These are phyloP conservation scores for Syngnathus scovelli DNA, from an alignment of 2,113 vertebrate genomes.

Conservation along the genomic window DNA sequence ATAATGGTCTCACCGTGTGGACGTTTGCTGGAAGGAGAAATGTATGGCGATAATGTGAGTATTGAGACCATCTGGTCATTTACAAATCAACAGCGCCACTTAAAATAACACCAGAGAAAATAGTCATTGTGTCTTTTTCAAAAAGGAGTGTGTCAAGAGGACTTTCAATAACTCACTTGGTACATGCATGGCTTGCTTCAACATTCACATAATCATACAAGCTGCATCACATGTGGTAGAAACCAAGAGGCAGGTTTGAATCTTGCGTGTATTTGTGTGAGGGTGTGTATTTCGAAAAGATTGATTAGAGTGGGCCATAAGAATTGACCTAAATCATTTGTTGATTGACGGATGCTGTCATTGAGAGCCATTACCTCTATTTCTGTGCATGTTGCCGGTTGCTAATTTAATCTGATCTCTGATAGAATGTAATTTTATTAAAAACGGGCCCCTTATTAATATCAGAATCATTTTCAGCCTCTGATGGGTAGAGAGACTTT, in stretches of 20 bases:
- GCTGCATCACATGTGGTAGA: background rate
- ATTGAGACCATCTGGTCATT: constrained; percentile 26
- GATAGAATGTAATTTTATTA: constrained; percentile 70
- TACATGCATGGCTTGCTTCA: background rate
- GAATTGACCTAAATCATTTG: constrained; percentile 41
- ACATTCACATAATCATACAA: background rate
- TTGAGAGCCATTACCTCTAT: constrained; percentile 63
- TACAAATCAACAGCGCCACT: constrained; percentile 20
- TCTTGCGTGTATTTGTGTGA: background rate
- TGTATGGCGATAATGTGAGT: constrained; percentile 31
- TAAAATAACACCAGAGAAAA: constrained; percentile 13
- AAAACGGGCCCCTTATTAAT: constrained; percentile 69
- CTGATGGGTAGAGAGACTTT: constrained; percentile 63
- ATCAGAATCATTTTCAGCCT: constrained; percentile 66
- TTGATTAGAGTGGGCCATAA: constrained; percentile 5
- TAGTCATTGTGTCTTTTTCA: constrained; percentile 19
- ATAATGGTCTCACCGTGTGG: constrained; percentile 27
- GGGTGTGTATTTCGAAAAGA: background rate
- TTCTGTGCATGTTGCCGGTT: constrained; percentile 58
- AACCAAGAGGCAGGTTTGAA: constrained; percentile 10
- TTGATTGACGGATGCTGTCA: constrained; percentile 67
- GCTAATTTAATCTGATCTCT: constrained; percentile 69
- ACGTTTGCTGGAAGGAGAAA: constrained; percentile 42
- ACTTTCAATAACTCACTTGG: background rate
- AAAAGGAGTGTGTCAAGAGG: background rate